These are phyloP conservation scores for Netelia fuscicornis DNA, from an alignment of 2,888 invertebrate genomes.

Conservation along the genomic window DNA sequence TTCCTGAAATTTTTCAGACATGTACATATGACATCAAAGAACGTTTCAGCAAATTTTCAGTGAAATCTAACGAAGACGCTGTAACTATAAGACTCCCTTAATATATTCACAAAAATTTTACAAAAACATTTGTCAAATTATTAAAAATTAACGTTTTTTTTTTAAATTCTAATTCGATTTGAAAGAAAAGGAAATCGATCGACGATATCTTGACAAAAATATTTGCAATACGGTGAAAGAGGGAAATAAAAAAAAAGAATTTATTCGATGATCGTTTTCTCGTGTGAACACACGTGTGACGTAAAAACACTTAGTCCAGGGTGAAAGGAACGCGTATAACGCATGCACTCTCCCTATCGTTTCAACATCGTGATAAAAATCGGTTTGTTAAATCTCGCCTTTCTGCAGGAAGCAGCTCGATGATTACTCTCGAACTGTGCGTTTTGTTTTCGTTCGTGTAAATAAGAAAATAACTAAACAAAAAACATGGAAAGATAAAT, in stretches of 20 bases:
- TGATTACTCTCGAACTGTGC: constrained; percentile 7
- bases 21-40: too few species aligned
- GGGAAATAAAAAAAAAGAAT: not conserved
- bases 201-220: not conserved
- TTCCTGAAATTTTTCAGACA: too few species aligned
- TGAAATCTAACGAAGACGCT: too few species aligned
- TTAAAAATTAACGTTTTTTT: too few species aligned
- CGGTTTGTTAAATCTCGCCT: constrained; percentile 17
- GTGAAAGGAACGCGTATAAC: constrained; percentile 52
- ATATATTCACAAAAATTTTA: too few species aligned
- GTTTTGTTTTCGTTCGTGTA: not conserved
- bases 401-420: constrained; percentile 27
- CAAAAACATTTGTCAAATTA: too few species aligned
- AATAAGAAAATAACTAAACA: not conserved
- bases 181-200: too few species aligned
- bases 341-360: not conserved
- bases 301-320: constrained; percentile 33
- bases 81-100: too few species aligned
- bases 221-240: not conserved
- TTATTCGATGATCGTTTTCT: constrained; percentile 33
- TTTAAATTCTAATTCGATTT: too few species aligned
- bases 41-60: too few species aligned
- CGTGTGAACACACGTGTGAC: constrained; percentile 39
- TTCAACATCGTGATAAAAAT: constrained; percentile 27
- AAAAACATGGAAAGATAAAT: not conserved